Conservation (phyloP, 2,797 vertebrate species). For the Chiloscyllium punctatum region DNA sequence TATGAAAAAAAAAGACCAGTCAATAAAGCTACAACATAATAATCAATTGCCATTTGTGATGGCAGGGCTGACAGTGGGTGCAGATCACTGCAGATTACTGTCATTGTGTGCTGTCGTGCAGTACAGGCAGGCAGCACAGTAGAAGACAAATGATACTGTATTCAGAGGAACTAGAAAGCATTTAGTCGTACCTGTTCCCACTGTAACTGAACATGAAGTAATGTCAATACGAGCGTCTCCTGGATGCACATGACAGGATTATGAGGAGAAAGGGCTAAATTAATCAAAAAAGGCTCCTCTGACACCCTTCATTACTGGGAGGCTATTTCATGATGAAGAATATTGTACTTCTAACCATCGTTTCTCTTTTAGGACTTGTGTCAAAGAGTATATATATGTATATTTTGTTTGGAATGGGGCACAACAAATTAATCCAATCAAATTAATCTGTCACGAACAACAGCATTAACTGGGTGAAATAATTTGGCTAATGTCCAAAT, state of each 20-base stretch:
- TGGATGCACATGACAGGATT: constrained; percentile 39
- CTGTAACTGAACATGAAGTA: constrained; percentile 44
- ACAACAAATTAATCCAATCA: not conserved
- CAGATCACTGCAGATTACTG: constrained; percentile 92
- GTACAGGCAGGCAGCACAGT: constrained; percentile 64
- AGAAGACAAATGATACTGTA: constrained; percentile 68
- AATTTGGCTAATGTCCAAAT: constrained; percentile 6
- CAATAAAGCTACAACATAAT: constrained; percentile 81
- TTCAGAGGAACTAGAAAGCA: constrained; percentile 61
- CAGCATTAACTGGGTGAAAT: not conserved
- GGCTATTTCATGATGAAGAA: constrained; percentile 38
- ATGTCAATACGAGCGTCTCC: constrained; percentile 50
- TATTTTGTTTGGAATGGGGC: not conserved
- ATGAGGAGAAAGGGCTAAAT: constrained; percentile 45
- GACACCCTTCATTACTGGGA: constrained; percentile 36
- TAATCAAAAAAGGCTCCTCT: constrained; percentile 45
- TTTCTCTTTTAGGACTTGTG: constrained; percentile 9
- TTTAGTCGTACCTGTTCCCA: constrained; percentile 71
- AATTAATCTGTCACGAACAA: constrained; percentile 17
- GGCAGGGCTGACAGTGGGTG: constrained; percentile 77
- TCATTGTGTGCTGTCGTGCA: constrained; percentile 68
- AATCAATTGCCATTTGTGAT: constrained; percentile 94
- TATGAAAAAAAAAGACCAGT: constrained; percentile 53
- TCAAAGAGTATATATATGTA: constrained; percentile 28
- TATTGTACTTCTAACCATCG: constrained; percentile 32